These are phyloP conservation scores for Caenorhabditis parvicauda DNA, from an alignment of 2,888 invertebrate species.

Conservation along the genomic window DNA sequence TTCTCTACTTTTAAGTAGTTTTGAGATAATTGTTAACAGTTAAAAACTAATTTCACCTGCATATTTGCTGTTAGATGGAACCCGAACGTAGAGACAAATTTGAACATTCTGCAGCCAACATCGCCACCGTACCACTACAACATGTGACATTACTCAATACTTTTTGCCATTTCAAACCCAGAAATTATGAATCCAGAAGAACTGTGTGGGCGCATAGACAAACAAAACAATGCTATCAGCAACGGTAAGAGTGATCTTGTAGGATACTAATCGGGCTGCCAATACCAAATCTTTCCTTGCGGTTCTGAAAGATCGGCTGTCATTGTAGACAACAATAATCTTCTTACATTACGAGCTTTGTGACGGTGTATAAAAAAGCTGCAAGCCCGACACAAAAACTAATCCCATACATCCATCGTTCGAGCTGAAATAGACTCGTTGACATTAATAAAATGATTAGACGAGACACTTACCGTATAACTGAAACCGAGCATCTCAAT, in stretches of 20 bases:
- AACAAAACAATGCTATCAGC: constrained; percentile 46
- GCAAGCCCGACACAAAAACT: constrained; percentile 31
- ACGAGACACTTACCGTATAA: constrained; percentile 20
- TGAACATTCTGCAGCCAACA: constrained; percentile 34
- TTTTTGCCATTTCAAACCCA: constrained; percentile 16
- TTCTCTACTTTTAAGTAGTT: too few species aligned
- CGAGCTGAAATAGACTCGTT: constrained; percentile 21
- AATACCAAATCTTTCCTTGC: constrained; percentile 29
- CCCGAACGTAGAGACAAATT: constrained; percentile 45
- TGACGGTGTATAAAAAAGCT: constrained; percentile 32
- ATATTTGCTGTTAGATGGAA: constrained; percentile 49
- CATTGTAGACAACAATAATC: background rate
- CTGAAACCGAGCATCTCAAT: constrained; percentile 35
- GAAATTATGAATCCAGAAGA: constrained; percentile 41
- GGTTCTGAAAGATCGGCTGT: constrained; percentile 15
- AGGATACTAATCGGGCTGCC: constrained; percentile 40
- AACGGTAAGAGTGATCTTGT: constrained; percentile 39
- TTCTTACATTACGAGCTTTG: constrained; percentile 18
- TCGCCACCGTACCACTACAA: constrained; percentile 48
- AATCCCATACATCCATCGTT: constrained; percentile 40
- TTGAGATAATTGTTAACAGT: too few species aligned
- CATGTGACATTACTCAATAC: background rate
- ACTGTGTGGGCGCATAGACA: constrained; percentile 45
- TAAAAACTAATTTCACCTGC: constrained; percentile 17
- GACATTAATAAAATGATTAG: background rate